Percentiles rank a stretch among this genome's conserved stretches.
These are phyloP conservation scores for Triops cancriformis DNA, from an alignment of 1,140 invertebrate genomes.

Conservation along the genomic window DNA sequence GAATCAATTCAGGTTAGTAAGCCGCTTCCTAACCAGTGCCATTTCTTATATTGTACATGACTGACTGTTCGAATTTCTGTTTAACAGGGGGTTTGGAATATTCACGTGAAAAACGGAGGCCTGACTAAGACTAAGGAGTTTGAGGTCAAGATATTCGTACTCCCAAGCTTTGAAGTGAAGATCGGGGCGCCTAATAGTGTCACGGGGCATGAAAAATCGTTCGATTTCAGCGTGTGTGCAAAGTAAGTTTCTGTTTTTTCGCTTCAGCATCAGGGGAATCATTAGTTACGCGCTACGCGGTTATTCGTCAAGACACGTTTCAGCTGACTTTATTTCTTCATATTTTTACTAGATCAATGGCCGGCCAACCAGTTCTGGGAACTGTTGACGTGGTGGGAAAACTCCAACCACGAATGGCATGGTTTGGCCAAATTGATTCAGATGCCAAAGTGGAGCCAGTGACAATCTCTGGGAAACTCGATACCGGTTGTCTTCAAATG, in stretches of 20 bases:
- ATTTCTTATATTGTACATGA: too few species aligned
- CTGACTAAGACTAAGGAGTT: slow-evolving; percentile 37
- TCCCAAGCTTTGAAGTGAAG: slow-evolving; percentile 57
- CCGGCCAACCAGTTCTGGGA: slow-evolving; percentile 33
- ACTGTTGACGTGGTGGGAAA: slow-evolving; percentile 17
- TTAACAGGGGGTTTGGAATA: slow-evolving; percentile 48
- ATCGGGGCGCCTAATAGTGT: slow-evolving; percentile 53
- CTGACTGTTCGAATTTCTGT: not conserved
- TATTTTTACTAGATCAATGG: slow-evolving; percentile 29
- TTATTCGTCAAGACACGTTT: too few species aligned
- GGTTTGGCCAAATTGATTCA: not conserved
- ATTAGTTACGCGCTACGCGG: too few species aligned
- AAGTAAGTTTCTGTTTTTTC: not conserved
- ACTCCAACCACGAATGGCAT: not conserved
- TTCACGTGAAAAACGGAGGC: slow-evolving; percentile 43
- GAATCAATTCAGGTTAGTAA: slow-evolving; percentile 45
- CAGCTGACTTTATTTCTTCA: not conserved
- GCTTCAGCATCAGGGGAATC: too few species aligned
- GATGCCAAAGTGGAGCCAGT: not conserved
- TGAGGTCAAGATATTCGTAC: slow-evolving; percentile 51
- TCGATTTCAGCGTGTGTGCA: not conserved
- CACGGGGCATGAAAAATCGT: slow-evolving; percentile 38
- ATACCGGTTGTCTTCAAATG: not conserved
- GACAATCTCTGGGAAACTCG: not conserved
- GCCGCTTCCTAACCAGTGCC: too few species aligned